Base-by-base conservation (phyloP, 2,797 vertebrate species). In the Karalla daura region DNA sequence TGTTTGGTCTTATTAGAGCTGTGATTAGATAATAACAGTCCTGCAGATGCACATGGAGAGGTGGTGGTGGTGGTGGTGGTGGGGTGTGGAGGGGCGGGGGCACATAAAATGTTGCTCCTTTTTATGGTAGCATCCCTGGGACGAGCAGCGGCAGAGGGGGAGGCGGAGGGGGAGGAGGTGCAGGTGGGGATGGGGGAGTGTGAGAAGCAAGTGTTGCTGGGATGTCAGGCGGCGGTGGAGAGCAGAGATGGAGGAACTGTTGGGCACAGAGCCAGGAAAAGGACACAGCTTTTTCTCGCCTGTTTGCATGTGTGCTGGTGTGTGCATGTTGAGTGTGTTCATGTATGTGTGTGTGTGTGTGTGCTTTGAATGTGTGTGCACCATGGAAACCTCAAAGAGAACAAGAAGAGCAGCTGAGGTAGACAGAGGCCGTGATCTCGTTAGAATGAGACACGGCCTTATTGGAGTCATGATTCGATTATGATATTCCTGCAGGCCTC, bases 401-500 rank as follows among this genome's bases (percentile, higher is more conserved):
- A 43, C 7, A 5, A 76, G 63, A 75, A 17, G 45, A 64, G 68
- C 61, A 65, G 60, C 8, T 12, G 45, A 72, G 63, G 62, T 10
- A 61, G 11, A 79, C 63, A 49, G 40, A 69, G 62, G 55, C 70
- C 43, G 14, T 81, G 76, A 85, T 86, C 76, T 77, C 40, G 77
- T 87, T 82, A 86, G 71, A 72, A 36, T 18, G 73, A 83, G 77
- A 79, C 66, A 59, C 35, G 47, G 62, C 61, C 50, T 71, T 78
- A 81, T 65, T 75, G 71, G 70, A 84, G 74, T 40, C 63, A 15
- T 73, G 76, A 86, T 88, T 83, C 47, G 75, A 83, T 86, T 75
- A 73, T 9, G 65, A 77, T 84, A 40, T 69, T 85, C 82, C 76
- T 70, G 58, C 63, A 76, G 76, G 81, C 63, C 69, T 74, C 64